A percentile compares a stretch with the other conserved stretches of the same genome.
Conservation (phyloP, 2,113 vertebrate genomes). For the Ciconia maguari region DNA sequence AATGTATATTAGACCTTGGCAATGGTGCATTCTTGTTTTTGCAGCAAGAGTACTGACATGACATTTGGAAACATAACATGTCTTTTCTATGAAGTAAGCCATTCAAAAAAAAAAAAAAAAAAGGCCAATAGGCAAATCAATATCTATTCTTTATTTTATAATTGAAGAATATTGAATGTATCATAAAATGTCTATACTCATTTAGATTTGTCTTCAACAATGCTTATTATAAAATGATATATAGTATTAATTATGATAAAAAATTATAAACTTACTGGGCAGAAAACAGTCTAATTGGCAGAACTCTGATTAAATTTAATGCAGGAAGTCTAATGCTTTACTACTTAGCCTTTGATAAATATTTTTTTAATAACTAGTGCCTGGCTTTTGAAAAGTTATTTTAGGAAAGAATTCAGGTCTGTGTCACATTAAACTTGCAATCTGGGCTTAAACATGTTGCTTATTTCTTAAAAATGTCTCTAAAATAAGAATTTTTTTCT, state of each 20-base stretch:
- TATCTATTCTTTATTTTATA: neutral
- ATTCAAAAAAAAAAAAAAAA: neutral
- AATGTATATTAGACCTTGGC: neutral
- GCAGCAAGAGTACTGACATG: neutral
- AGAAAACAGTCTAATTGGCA: neutral
- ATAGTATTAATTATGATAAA: neutral
- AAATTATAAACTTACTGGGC: neutral
- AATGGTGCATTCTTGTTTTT: neutral
- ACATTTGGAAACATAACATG: neutral
- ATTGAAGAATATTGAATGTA: neutral
- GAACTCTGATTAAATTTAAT: neutral
- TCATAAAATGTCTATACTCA: neutral
- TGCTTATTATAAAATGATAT: neutral
- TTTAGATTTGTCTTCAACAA: neutral
- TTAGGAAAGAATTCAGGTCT: neutral
- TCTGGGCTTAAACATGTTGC: neutral
- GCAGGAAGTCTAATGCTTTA: neutral
- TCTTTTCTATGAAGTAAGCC: neutral
- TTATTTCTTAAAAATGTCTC: neutral
- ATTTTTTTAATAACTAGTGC: neutral
- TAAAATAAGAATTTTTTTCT: neutral
- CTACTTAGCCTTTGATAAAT: neutral
- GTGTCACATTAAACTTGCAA: neutral
- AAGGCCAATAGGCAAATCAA: neutral
- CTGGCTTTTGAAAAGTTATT: neutral